phyloP scores from a whole-genome alignment of 2,888 invertebrate genomes.

The Drosophila pseudotakahashii region DNA sequence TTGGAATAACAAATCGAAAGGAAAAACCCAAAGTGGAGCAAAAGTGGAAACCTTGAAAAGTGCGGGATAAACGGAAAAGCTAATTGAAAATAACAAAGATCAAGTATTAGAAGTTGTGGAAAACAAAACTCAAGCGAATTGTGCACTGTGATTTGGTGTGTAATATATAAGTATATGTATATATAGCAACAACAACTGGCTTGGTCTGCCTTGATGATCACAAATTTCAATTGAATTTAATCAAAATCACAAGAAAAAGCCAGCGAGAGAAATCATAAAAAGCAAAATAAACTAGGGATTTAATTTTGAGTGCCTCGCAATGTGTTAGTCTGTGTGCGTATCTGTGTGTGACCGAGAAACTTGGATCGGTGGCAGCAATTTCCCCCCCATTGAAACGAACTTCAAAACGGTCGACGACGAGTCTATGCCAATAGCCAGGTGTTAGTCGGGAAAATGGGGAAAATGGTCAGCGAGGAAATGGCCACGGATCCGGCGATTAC shows the following conservation, averaged over 20 bases:
- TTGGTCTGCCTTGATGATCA: conserved; percentile 74
- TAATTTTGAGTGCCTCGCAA: conserved; percentile 78
- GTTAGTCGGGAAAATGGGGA: conserved; percentile 54
- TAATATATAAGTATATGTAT: conserved; percentile 10
- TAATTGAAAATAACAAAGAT: conserved; percentile 50
- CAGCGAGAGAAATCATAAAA: conserved; percentile 42
- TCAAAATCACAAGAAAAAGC: conserved; percentile 80
- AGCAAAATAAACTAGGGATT: conserved; percentile 56
- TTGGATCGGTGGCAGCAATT: conserved; percentile 66
- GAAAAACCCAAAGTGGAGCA: conserved; percentile 18
- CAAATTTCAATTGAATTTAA: conserved; percentile 84
- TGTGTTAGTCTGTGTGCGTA: conserved; percentile 25
- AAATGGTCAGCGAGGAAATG: conserved; percentile 83
- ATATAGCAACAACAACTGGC: conserved; percentile 25
- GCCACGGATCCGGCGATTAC: conserved; percentile 63
- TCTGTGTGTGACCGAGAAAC: conserved; percentile 44
- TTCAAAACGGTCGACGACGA: conserved; percentile 63
- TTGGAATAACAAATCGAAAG: conserved; percentile 17
- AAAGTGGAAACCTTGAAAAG: conserved; percentile 42
- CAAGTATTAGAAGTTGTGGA: conserved; percentile 3
- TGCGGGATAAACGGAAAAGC: conserved; percentile 14
- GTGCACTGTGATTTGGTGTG: conserved; percentile 11
- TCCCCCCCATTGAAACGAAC: conserved; percentile 73
- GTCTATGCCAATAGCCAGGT: conserved; percentile 40
- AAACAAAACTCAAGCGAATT: conserved; percentile 14